Evolutionary conservation across 2,113 vertebrate species (phyloP), one percentile per base, ranked within the genome.

Genomic region (Microcebus tavaratra): DNA sequence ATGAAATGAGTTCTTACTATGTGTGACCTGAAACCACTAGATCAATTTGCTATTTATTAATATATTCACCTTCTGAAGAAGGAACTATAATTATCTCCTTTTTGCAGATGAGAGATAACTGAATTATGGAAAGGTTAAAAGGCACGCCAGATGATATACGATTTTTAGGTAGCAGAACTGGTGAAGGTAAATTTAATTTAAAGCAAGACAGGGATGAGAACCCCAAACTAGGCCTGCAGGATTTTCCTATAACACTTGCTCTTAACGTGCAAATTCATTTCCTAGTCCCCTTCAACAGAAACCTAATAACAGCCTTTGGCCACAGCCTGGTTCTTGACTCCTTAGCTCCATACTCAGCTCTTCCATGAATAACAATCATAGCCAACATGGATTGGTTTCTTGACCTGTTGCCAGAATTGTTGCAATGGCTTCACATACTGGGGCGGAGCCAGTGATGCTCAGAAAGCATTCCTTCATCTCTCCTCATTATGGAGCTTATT

Each of bases 121-220:
- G 73, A 97, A 68, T 76, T 86, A 91, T 59, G 83, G 9, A 79
- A 90, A 89, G 48, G 68, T 79, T 55, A 75, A 80, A 83, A 94
- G 11, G 18, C 53, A 85, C 0, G 21, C 34, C 48, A 34, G 67
- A 79, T 65, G 76, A 91, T 18, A 21, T 4, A 42, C 75, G 76
- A 50, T 13, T 67, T 97, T 85, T 78, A 61, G 29, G 39, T 86
- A 68, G 63, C 86, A 68, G 6, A 91, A 75, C 23, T 34, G 8
- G n/a, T 75, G 94, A 91, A 79, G 82, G 63, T 34, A 82, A 67
- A 78, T 50, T 86, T 45, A 84, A 92, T 21, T 92, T 73, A 78
- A 70, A 68, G 31, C 27, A 85, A 36, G 36, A 25, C 23, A 72
- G 12, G 21, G 17, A 31, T 75, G 25, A 88, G 72, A 80, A 63